These are phyloP conservation scores for Cottus gobio DNA, from an alignment of 2,113 vertebrate genomes.

Conservation along the genomic window DNA sequence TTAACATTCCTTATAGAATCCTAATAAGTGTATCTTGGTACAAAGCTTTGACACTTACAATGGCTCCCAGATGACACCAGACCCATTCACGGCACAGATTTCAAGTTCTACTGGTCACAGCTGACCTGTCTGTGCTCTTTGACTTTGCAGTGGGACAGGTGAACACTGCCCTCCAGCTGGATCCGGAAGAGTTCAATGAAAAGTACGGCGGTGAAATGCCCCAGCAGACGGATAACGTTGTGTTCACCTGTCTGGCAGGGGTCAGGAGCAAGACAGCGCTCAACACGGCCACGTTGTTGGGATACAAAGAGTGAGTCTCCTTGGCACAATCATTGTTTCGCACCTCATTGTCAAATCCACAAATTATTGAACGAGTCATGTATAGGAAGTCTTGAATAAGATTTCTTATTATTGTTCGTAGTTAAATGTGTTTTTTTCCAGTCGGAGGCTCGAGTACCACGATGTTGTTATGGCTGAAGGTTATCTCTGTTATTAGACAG, in stretches of 20 bases:
- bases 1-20: background rate
- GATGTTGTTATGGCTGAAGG: background rate
- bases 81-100: background rate
- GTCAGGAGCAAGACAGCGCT: constrained; percentile 89
- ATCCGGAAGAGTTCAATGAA: constrained; percentile 85
- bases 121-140: constrained; percentile 25
- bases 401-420: background rate
- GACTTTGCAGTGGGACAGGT: constrained; percentile 87
- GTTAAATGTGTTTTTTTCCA: background rate
- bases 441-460: background rate
- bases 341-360: background rate
- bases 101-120: background rate
- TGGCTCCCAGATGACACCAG: background rate
- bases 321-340: background rate
- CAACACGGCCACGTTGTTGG: constrained; percentile 83
- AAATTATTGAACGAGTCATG: background rate
- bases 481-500: constrained; percentile 6
- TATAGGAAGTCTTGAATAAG: background rate
- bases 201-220: constrained; percentile 89
- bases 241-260: constrained; percentile 92
- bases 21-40: background rate
- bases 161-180: constrained; percentile 87
- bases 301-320: constrained; percentile 87
- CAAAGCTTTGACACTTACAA: background rate
- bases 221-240: constrained; percentile 82